Base-by-base conservation (phyloP, 2,113 vertebrate species). In the Cinclus cinclus region DNA sequence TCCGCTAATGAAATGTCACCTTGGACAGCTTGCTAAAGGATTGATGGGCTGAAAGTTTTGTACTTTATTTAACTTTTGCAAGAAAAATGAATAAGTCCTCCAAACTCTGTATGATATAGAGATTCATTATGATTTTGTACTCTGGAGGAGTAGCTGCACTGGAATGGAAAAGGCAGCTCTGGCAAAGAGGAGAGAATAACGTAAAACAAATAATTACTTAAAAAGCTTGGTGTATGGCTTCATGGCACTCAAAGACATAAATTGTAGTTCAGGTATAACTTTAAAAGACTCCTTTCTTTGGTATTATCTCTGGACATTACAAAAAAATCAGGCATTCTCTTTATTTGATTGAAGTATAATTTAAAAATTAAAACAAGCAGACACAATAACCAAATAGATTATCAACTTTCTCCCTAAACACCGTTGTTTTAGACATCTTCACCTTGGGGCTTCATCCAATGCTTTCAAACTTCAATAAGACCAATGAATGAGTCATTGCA, bases 1-100 rank as follows among this genome's bases (percentile, higher is more conserved):
- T 98, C 97, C 96, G 91, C 98, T 99, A 99, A 99, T 99, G 98
- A 99, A 99, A 99, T 98, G 98, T 99, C 98, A 99, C 98, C 98
- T 98, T 98, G 95, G 98, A 98, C 98, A 98, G 98, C 97, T 98
- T 98, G 97, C 95, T 86, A 97, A 97, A 98, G 96, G 98, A 99
- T 98, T 98, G 98, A 99, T 99, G 98, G 92, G 94, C 96, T 97
- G 93, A 97, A 99, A 99, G 98, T 98, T 98, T 98, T 98, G 96
- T 95, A 97, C 98, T 98, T 98, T 98, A 98, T 98, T 98, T 98
- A 98, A 98, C 98, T 98, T 98, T 97, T 98, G 78, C 95, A 97
- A 96, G 93, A 98, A 98, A 98, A 98, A 98, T 97, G 94, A 98
- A 47, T 97, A 98, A 98, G 97, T 97, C 95, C 96, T 98, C 96